A percentile compares a stretch with the other conserved stretches of the same genome.
These are phyloP conservation scores for Spilosoma lubricipeda DNA, from an alignment of 2,888 invertebrate genomes.

Conservation along the genomic window DNA sequence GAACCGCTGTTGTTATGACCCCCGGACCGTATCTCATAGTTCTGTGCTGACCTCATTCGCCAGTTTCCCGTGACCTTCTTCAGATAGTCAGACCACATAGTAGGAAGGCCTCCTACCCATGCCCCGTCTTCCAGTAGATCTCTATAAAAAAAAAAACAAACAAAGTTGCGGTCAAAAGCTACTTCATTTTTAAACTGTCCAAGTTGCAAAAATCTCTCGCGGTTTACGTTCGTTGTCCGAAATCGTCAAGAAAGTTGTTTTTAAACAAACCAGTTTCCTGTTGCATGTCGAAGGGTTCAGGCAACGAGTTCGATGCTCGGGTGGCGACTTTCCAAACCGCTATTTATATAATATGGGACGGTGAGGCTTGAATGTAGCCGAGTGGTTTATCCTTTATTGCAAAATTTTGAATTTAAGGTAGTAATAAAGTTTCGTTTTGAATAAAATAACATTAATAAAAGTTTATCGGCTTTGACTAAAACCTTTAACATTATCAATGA, in stretches of 20 bases:
- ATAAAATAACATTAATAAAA: no score
- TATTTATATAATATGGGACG: slow-evolving; percentile 6
- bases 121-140: no score
- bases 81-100: no score
- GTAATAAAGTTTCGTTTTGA: no score
- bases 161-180: neutral
- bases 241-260: slow-evolving; percentile 23
- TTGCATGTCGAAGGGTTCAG: slow-evolving; percentile 16
- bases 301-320: slow-evolving; percentile 17
- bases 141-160: no score
- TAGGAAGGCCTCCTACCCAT: no score
- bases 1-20: no score
- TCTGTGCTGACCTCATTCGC: no score
- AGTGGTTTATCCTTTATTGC: neutral
- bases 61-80: no score
- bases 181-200: neutral
- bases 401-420: neutral
- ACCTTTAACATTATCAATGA: no score
- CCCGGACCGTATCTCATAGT: no score
- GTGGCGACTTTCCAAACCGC: slow-evolving; percentile 23
- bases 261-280: slow-evolving; percentile 15
- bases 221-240: slow-evolving; percentile 10
- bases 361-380: neutral
- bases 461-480: no score
- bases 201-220: slow-evolving; percentile 2